Base-by-base conservation (phyloP, 2,113 vertebrate genomes). In the Mobula birostris region DNA sequence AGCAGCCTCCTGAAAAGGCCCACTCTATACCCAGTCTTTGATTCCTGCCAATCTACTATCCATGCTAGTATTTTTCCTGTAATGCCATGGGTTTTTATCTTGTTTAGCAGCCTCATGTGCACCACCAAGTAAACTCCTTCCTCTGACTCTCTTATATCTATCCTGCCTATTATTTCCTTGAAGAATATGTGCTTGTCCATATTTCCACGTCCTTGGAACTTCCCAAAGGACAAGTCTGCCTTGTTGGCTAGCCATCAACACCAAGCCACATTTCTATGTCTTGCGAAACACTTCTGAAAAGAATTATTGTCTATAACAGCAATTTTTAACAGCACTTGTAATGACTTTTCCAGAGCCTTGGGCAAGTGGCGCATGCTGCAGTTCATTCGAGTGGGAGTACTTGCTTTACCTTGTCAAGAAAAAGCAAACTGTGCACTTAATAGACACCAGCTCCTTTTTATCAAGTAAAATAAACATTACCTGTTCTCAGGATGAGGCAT, bases 241-340 rank as follows among this genome's bases (percentile, higher is more conserved):
- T 66, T 66, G 66, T 90, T 90, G 61, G 61, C 29, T 1, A 19
- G 85, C 2, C 29, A 61, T 29, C 24, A 87, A 48, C 27, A 87
- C 9, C 83, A 87, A 56, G 56, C 9, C 9, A 3, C 2, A 15
- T 61, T 61, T 87, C 24, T 58, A 24, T 29, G 56, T 11, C 85
- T 90, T 90, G 85, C 15, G 85, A 90, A 90, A 68, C 66, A 66
- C 61, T 90, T 90, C 19, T 66, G 29, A 88, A 90, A 66, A 66
- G 66, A 56, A 66, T 66, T 68, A 32, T 36, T 90, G 85, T 27
- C 61, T 66, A 61, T 17, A 68, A 66, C 58, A 88, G 83, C 83
- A 88, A 88, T 88, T 63, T 88, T n/a, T 27, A 88, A 56, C 61
- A 90, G 61, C 85, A 68, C 85, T 66, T 88, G 17, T 90, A 66